These are phyloP conservation scores for Cataglyphis cursor DNA, from an alignment of 2,888 invertebrate species.

Conservation along the genomic window DNA sequence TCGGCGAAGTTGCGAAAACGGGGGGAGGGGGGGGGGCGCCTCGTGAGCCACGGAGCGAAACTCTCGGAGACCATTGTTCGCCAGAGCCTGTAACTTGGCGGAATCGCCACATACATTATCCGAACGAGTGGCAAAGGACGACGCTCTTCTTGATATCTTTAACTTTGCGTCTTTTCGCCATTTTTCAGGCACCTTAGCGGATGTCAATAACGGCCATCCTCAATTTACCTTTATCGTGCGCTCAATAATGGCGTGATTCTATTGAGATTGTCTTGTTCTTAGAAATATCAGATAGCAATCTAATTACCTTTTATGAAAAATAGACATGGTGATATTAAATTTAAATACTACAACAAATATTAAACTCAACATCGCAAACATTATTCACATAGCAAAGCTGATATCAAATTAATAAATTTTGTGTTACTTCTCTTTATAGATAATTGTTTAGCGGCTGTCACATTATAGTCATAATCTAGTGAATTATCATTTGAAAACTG, in stretches of 20 bases:
- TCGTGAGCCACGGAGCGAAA: conserved; percentile 73
- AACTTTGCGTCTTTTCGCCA: conserved; percentile 73
- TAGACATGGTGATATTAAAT: not conserved
- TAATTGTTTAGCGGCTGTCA: conserved; percentile 11
- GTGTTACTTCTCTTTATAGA: not conserved
- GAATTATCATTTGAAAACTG: not conserved
- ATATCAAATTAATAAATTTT: conserved; percentile 20
- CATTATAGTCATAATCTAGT: not conserved
- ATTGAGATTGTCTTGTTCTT: not conserved
- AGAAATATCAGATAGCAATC: not conserved
- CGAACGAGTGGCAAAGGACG: conserved; percentile 73
- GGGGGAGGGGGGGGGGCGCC: conserved; percentile 24
- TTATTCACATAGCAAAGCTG: not conserved
- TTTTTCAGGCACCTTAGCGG: conserved; percentile 67
- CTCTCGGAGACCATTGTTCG: conserved; percentile 83
- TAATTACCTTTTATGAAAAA: not conserved
- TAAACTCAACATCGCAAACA: not conserved
- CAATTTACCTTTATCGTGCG: conserved; percentile 8
- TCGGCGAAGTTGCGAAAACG: conserved; percentile 83
- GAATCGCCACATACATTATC: conserved; percentile 85
- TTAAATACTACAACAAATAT: not conserved
- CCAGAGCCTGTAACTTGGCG: conserved; percentile 81
- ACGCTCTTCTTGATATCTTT: conserved; percentile 73
- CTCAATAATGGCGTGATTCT: conserved; percentile 30
- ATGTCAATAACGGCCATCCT: conserved; percentile 35